A percentile compares a stretch with the other conserved stretches of the same genome.
Conservation (phyloP, 2,113 vertebrate species). For the Hepsetus odoe region DNA sequence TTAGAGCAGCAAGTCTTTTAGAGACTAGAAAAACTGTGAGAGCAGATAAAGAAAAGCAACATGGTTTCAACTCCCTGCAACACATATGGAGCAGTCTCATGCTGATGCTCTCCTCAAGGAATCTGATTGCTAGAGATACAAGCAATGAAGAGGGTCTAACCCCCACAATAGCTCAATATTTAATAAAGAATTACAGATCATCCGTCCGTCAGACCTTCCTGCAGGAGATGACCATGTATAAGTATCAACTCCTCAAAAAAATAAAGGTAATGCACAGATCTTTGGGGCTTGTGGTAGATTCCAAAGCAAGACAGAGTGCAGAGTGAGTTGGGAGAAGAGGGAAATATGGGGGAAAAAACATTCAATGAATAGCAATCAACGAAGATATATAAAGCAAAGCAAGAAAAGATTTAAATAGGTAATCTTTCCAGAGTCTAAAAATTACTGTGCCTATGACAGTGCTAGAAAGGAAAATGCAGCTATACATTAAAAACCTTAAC, state of each 20-base stretch:
- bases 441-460: constrained; percentile 9
- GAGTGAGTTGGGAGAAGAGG: not conserved
- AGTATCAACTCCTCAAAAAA: not conserved
- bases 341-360: not conserved
- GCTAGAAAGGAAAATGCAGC: not conserved
- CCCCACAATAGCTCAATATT: not conserved
- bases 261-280: not conserved
- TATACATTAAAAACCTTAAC: constrained; percentile 12
- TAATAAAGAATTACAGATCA: not conserved
- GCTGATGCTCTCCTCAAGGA: not conserved
- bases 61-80: not conserved
- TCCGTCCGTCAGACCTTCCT: not conserved
- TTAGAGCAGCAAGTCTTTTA: constrained; percentile 31
- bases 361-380: not conserved
- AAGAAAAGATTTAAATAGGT: not conserved
- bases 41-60: not conserved
- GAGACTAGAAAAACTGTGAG: constrained; percentile 9
- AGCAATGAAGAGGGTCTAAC: not conserved
- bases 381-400: not conserved
- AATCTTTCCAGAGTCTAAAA: not conserved
- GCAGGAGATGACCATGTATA: not conserved
- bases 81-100: not conserved
- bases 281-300: not conserved
- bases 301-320: not conserved
- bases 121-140: not conserved